Evolutionary conservation across 64 coral and sea anemone genomes (phyloP), one percentile per base, ranked within the genome.

Genomic region (Stylophora pistillata): DNA sequence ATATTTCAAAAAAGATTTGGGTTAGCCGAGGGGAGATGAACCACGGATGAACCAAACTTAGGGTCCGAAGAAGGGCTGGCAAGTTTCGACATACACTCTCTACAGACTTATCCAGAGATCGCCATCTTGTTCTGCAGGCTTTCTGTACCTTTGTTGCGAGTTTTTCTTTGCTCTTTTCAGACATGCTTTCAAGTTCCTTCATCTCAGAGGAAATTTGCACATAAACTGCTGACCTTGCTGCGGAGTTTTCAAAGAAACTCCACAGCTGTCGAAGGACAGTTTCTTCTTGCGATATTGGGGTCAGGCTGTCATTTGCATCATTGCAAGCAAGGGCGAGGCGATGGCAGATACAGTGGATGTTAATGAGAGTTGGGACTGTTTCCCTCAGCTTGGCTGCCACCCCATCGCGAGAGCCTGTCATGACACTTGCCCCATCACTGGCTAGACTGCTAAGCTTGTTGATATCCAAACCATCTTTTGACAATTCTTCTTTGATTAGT

Each of bases 401-500:
- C 53, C 85, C 85, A 87, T 87, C 74, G 71, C 85, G 27, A 74
- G 70, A 74, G 55, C 85, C 85, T 87, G 85, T 87, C 85, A 74
- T 87, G 85, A 83, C 79, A 83, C 79, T 83, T 63, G 79, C 79
- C 79, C 79, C 84, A 86, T 86, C 84, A 86, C 84, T 86, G 84
- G 84, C 84, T 74, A 86, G 84, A 86, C 84, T 86, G 72, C 70
- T 74, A 56, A 87, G 85, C 85, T 87, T 74, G 73, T 66, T 86
- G 83, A 86, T 86, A 57, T 84, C 80, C 80, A 82, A 82, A 56
- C 79, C 79, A 82, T 82, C 79, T 57, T 82, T 82, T 82, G 79
- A 82, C 79, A 82, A 85, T 87, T 87, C 71, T 87, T 88, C 86
- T 63, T 47, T 88, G 86, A 88, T 77, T 62, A 88, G 86, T 88